Percentiles rank a stretch among this genome's conserved stretches.
Conservation (phyloP, 2,113 vertebrate genomes). For the Pogona vitticeps region DNA sequence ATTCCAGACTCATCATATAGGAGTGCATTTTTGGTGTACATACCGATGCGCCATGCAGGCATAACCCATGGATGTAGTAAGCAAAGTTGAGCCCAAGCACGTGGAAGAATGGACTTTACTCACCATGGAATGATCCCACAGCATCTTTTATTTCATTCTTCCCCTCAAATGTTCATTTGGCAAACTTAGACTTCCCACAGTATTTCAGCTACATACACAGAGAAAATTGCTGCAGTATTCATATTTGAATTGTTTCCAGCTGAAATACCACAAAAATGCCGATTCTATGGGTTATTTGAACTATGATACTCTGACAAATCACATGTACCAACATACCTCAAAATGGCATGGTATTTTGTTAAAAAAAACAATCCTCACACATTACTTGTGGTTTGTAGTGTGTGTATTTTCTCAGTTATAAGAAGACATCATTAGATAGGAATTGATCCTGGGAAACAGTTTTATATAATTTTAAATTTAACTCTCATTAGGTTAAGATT, state of each 20-base stretch:
- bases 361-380: constrained; percentile 12
- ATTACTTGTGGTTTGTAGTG: constrained; percentile 43
- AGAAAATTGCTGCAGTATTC: constrained; percentile 73
- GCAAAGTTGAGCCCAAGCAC: background rate
- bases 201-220: constrained; percentile 58
- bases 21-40: background rate
- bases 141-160: constrained; percentile 45
- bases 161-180: background rate
- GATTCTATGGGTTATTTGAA: constrained; percentile 65
- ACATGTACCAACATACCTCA: constrained; percentile 65
- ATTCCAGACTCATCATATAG: background rate
- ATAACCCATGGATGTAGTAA: background rate
- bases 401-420: constrained; percentile 28
- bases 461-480: background rate
- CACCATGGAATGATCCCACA: background rate
- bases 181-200: constrained; percentile 44
- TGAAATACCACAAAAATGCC: constrained; percentile 80
- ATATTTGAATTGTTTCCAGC: constrained; percentile 72
- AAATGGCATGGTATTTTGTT: constrained; percentile 43
- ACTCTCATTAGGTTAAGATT: too few relatives aligned
- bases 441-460: constrained; percentile 17
- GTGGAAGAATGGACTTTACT: background rate
- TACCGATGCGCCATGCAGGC: background rate
- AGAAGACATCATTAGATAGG: constrained; percentile 19
- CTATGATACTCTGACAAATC: constrained; percentile 69